A percentile compares a stretch with the other conserved stretches of the same genome.
Evolutionary conservation across 2,888 invertebrate genomes (phyloP).

Genomic region (Archips xylosteana): DNA sequence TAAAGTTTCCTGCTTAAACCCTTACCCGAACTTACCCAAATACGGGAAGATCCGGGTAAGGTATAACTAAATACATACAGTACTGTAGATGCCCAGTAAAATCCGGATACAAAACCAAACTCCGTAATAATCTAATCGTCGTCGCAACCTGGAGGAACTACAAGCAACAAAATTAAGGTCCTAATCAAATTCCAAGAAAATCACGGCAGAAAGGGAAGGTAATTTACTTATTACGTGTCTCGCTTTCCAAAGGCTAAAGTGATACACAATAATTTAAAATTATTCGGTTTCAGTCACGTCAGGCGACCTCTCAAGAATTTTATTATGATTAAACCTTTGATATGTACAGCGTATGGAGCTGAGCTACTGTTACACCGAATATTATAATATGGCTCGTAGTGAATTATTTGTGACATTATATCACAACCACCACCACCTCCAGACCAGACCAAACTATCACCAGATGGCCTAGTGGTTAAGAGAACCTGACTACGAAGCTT

Average conservation of each 20-base stretch:
- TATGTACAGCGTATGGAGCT: conserved; percentile 38
- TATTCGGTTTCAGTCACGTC: conserved; percentile 43
- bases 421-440: no score
- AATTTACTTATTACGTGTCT: conserved; percentile 39
- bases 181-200: conserved; percentile 33
- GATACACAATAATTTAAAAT: conserved; percentile 42
- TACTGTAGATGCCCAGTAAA: not conserved
- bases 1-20: not conserved
- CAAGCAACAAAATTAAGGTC: conserved; percentile 27
- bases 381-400: not conserved
- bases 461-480: no score
- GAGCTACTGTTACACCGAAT: conserved; percentile 31
- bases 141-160: conserved; percentile 13
- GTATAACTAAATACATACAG: not conserved
- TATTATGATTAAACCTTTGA: conserved; percentile 45
- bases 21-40: not conserved
- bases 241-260: conserved; percentile 37
- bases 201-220: conserved; percentile 33
- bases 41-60: not conserved
- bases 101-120: not conserved
- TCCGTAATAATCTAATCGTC: conserved; percentile 17
- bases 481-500: no score
- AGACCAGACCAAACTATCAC: no score
- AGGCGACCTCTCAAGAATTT: conserved; percentile 41
- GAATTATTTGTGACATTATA: not conserved